Evolutionary conservation across 2,113 vertebrate genomes (phyloP).

Genomic region (Cheirogaleus medius): DNA sequence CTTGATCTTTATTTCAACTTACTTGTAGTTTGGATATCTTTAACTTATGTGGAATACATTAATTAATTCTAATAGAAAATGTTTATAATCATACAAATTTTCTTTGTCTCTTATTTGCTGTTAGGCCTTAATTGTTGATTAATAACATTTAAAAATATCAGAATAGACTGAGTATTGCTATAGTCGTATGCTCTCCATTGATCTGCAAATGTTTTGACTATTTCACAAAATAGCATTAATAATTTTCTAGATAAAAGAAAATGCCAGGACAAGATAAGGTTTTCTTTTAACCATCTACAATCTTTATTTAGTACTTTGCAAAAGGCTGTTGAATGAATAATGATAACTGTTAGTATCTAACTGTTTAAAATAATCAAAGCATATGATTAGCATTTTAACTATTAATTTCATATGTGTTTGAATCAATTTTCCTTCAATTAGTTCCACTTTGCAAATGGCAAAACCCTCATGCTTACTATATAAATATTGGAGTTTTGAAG

Average conservation of each 20-base stretch:
- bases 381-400: background rate
- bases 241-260: background rate
- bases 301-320: background rate
- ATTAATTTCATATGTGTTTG: constrained; percentile 10
- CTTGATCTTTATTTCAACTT: background rate
- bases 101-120: background rate
- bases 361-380: constrained; percentile 7
- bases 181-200: background rate
- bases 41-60: background rate
- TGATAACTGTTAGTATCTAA: background rate
- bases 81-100: background rate
- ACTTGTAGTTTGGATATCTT: background rate
- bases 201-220: background rate
- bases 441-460: background rate
- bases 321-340: background rate
- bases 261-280: background rate
- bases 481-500: constrained; percentile 4
- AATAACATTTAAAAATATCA: background rate
- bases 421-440: background rate
- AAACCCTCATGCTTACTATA: background rate
- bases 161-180: background rate
- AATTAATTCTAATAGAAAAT: background rate
- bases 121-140: background rate
- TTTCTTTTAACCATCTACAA: background rate
- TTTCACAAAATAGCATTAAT: background rate